phyloP scores from a whole-genome alignment of 2,888 invertebrate genomes.

The Lepidonotus clava region DNA sequence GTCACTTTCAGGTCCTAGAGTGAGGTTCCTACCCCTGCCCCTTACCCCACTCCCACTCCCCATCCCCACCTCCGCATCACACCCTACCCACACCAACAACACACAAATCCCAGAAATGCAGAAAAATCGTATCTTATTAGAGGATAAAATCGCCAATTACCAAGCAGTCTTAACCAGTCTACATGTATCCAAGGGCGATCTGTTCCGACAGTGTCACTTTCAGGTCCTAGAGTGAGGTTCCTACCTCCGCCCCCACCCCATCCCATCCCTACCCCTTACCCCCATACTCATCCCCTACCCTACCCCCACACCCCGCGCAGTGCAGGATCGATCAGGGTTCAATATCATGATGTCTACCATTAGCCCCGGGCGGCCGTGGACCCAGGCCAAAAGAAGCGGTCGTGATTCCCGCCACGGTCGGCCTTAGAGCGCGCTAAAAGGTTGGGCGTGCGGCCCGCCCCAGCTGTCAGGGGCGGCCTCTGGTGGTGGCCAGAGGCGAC shows the following conservation, averaged over 20 bases:
- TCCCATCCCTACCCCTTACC: not conserved
- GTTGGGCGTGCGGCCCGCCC: not conserved
- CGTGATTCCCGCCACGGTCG: not conserved
- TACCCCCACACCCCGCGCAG: not conserved
- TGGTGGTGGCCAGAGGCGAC: not conserved
- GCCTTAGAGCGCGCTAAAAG: constrained; percentile 11
- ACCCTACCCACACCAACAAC: not conserved
- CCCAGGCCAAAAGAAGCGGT: not conserved
- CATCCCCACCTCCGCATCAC: too few relatives aligned
- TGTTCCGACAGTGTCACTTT: too few relatives aligned
- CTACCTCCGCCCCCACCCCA: not conserved
- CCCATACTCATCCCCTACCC: not conserved
- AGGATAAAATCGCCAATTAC: too few relatives aligned
- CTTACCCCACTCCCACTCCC: too few relatives aligned
- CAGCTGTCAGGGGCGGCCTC: not conserved
- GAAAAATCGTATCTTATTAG: too few relatives aligned
- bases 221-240: not conserved
- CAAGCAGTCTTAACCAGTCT: too few relatives aligned
- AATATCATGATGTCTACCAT: constrained; percentile 21
- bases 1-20: too few relatives aligned
- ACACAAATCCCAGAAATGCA: too few relatives aligned
- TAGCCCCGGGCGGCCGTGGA: not conserved
- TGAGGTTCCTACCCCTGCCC: too few relatives aligned
- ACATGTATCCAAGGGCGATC: too few relatives aligned
- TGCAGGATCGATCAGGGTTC: constrained; percentile 31